These are phyloP conservation scores for Teleopsis dalmanni DNA, from an alignment of 1,140 invertebrate genomes.

Conservation along the genomic window DNA sequence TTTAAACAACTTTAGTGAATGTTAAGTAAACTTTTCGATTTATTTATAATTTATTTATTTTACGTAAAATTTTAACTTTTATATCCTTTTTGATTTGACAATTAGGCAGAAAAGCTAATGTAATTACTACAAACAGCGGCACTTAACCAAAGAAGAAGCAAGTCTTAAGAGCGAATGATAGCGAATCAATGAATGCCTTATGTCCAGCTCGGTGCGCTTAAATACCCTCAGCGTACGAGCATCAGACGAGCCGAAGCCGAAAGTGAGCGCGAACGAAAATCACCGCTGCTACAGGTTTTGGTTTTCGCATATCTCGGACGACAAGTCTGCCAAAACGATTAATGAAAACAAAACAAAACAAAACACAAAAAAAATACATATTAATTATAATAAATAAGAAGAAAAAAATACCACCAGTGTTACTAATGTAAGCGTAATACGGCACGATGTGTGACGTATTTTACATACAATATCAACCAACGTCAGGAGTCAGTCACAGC, in stretches of 20 bases:
- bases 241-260: conserved; percentile 10
- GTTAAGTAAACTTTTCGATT: conserved; percentile 5
- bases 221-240: conserved; percentile 32
- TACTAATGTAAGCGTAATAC: no score
- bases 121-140: conserved; percentile 43
- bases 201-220: conserved; percentile 35
- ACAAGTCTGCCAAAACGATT: neutral
- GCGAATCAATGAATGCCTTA: conserved; percentile 44
- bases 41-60: conserved; percentile 3
- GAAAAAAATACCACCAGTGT: no score
- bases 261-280: conserved; percentile 13
- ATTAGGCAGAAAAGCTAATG: conserved; percentile 23
- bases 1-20: conserved; percentile 2
- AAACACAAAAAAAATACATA: no score
- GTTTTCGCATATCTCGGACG: neutral
- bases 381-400: no score
- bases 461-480: no score
- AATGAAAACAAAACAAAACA: no score
- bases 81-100: conserved; percentile 8
- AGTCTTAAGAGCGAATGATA: conserved; percentile 45
- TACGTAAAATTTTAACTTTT: conserved; percentile 7
- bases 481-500: no score
- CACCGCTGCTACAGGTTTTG: neutral
- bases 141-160: conserved; percentile 28
- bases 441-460: no score